phyloP scores from a whole-genome alignment of 2,113 vertebrate genomes.

The Bagarius yarrelli region DNA sequence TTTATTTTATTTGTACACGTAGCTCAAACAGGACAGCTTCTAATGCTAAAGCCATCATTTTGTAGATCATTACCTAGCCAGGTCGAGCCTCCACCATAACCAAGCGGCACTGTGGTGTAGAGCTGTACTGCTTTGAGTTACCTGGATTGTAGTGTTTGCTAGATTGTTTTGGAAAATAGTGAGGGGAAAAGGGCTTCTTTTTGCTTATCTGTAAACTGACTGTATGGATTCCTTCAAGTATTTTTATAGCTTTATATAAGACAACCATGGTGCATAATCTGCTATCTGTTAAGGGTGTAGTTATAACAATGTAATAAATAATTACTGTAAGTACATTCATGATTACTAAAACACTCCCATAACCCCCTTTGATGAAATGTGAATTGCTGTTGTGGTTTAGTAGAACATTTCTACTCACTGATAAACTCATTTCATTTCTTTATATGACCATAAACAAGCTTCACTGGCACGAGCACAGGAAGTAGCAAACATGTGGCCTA shows the following conservation, averaged over 20 bases:
- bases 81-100: not conserved
- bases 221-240: not conserved
- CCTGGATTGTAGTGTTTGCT: not conserved
- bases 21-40: not conserved
- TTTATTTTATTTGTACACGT: not conserved
- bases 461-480: constrained; percentile 3
- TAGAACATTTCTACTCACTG: not conserved
- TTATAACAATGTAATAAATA: not conserved
- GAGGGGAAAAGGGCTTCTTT: not conserved
- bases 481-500: constrained; percentile 5
- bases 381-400: not conserved
- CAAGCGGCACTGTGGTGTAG: not conserved
- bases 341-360: not conserved
- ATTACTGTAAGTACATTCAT: not conserved
- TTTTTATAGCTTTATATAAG: not conserved
- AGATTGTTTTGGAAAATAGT: not conserved
- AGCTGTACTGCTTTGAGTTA: not conserved
- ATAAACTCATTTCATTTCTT: constrained; percentile 20
- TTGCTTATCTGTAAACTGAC: not conserved
- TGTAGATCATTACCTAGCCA: not conserved
- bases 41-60: not conserved
- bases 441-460: constrained; percentile 26
- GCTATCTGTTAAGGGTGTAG: not conserved
- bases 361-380: not conserved
- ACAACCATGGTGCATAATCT: not conserved